These are phyloP conservation scores for Raja brachyura DNA, from an alignment of 2,113 vertebrate genomes.

Conservation along the genomic window DNA sequence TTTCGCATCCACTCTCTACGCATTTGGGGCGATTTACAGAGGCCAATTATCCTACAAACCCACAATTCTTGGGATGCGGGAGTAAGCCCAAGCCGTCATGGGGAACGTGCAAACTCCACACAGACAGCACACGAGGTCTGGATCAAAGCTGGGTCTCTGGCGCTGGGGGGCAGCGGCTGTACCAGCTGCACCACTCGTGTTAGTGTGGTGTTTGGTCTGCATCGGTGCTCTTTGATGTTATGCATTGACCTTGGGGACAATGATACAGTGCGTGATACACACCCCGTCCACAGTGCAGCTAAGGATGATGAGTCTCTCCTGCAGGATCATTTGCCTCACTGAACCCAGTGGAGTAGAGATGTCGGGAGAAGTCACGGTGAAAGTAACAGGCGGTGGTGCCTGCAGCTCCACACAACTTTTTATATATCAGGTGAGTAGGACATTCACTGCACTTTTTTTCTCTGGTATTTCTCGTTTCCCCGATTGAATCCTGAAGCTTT, in stretches of 20 bases:
- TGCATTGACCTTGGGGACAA: not conserved
- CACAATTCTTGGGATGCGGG: too few species aligned
- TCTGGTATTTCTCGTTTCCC: not conserved
- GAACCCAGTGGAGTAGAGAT: conserved; percentile 64
- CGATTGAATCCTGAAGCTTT: not conserved
- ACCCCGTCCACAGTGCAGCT: not conserved
- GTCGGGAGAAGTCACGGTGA: conserved; percentile 64
- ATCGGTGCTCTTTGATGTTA: not conserved
- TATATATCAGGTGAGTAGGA: conserved; percentile 75
- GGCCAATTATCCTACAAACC: too few species aligned
- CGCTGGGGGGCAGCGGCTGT: too few species aligned
- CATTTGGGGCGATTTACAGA: too few species aligned
- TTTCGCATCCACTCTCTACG: too few species aligned
- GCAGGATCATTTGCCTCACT: conserved; percentile 81
- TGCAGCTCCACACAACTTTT: conserved; percentile 74
- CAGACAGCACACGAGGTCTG: too few species aligned
- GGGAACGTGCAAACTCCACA: too few species aligned
- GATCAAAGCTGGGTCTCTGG: too few species aligned
- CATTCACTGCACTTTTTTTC: not conserved
- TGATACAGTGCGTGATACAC: not conserved
- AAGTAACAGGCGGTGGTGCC: conserved; percentile 71
- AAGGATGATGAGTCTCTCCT: conserved; percentile 39
- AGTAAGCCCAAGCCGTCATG: too few species aligned
- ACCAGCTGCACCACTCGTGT: not conserved
- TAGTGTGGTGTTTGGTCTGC: not conserved